A percentile compares a stretch with the other conserved stretches of the same genome.
Conservation (phyloP, 2,113 vertebrate species). For the Erythrocercus mccallii region DNA sequence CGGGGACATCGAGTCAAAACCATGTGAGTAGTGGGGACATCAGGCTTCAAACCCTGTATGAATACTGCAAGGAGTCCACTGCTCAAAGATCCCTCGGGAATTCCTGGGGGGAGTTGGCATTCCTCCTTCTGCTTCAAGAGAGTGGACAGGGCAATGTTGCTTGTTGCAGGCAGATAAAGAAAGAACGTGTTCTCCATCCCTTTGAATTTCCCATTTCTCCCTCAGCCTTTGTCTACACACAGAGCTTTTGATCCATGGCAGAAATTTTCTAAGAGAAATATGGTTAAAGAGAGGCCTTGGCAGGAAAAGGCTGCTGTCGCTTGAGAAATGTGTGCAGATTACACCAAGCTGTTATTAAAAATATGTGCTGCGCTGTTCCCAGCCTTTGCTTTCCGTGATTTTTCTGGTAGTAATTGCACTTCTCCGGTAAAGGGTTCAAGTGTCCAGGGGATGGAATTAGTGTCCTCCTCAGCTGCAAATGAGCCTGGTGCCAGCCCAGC, state of each 20-base stretch:
- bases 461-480: background rate
- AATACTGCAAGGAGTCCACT: background rate
- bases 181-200: background rate
- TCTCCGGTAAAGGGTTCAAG: background rate
- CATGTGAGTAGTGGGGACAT: background rate
- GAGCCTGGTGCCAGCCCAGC: background rate
- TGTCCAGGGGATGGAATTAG: background rate
- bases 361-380: background rate
- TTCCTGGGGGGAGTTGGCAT: background rate
- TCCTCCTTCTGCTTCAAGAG: background rate
- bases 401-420: background rate
- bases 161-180: background rate
- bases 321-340: slow-evolving; percentile 24
- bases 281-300: background rate
- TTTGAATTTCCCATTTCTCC: background rate
- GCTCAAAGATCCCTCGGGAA: background rate
- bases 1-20: accelerated
- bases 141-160: background rate
- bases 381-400: background rate
- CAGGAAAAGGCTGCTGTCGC: background rate
- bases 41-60: accelerated
- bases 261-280: background rate
- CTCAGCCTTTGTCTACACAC: background rate
- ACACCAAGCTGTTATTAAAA: slow-evolving; percentile 45
- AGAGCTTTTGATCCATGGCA: background rate